These are phyloP conservation scores for Rhea pennata DNA, from an alignment of 2,113 vertebrate genomes.

Conservation along the genomic window DNA sequence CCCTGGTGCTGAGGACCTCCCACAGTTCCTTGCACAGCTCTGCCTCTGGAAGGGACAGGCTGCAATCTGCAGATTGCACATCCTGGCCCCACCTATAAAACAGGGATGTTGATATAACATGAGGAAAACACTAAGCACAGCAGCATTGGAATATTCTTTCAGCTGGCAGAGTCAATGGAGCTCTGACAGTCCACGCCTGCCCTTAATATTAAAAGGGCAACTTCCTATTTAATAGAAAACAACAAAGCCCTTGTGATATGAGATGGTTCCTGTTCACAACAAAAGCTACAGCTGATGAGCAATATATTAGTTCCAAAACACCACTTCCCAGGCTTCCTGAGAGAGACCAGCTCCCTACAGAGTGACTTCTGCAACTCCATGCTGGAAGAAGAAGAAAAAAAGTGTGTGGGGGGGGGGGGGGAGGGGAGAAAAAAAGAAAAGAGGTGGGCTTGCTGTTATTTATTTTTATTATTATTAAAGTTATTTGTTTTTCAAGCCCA, in stretches of 20 bases:
- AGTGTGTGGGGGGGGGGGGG: too few species aligned
- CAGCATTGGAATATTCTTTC: background rate
- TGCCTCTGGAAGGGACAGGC: background rate
- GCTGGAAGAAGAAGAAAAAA: constrained; percentile 1
- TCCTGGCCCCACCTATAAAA: background rate
- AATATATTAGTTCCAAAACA: background rate
- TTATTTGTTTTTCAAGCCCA: background rate
- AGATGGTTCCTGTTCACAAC: background rate
- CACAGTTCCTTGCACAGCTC: background rate
- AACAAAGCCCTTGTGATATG: background rate
- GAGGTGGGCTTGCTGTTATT: background rate
- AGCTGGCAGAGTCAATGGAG: background rate
- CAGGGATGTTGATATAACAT: constrained; percentile 41
- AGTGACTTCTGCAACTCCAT: background rate
- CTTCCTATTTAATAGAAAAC: constrained; percentile 8
- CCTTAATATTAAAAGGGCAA: background rate
- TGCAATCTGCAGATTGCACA: background rate
- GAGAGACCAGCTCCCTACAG: background rate
- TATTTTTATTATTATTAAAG: background rate
- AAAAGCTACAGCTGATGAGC: background rate
- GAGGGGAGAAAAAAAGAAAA: background rate
- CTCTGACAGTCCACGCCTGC: background rate
- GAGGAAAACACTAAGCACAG: background rate
- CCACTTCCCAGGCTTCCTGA: background rate
- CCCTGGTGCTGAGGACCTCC: rapidly evolving